These are phyloP conservation scores for Scytalopus superciliaris DNA, from an alignment of 2,113 vertebrate species.

Conservation along the genomic window DNA sequence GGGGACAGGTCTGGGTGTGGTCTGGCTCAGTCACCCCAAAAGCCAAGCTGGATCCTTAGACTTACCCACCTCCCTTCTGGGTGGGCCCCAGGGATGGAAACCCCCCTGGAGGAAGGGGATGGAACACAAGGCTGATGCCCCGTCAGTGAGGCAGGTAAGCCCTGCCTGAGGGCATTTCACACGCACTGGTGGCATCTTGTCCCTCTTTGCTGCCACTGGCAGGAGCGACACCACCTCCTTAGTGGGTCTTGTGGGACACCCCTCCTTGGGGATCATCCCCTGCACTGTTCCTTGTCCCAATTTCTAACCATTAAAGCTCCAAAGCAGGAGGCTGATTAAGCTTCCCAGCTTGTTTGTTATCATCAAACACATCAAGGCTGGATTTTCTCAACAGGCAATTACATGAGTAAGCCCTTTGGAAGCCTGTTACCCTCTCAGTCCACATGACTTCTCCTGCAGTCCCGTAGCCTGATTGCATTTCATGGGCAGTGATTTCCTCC, in stretches of 20 bases:
- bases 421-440: not conserved
- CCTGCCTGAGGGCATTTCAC: not conserved
- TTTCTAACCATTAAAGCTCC: not conserved
- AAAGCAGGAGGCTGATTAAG: not conserved
- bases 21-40: not conserved
- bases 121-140: not conserved
- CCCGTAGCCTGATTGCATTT: not conserved
- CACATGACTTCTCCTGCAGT: not conserved
- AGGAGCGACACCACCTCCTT: not conserved
- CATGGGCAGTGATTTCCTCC: not conserved
- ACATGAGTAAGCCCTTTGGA: conserved; percentile 22
- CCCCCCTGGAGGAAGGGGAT: not conserved
- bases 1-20: not conserved
- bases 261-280: not conserved
- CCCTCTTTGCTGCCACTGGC: not conserved
- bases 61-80: not conserved
- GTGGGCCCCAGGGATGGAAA: not conserved
- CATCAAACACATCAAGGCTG: not conserved
- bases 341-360: conserved; percentile 18
- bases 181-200: not conserved
- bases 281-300: not conserved
- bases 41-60: not conserved
- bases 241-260: rapidly evolving
- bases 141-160: not conserved
- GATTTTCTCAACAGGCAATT: not conserved